These are phyloP conservation scores for Gallinago stenura DNA, from an alignment of 2,797 vertebrate genomes.

Conservation along the genomic window DNA sequence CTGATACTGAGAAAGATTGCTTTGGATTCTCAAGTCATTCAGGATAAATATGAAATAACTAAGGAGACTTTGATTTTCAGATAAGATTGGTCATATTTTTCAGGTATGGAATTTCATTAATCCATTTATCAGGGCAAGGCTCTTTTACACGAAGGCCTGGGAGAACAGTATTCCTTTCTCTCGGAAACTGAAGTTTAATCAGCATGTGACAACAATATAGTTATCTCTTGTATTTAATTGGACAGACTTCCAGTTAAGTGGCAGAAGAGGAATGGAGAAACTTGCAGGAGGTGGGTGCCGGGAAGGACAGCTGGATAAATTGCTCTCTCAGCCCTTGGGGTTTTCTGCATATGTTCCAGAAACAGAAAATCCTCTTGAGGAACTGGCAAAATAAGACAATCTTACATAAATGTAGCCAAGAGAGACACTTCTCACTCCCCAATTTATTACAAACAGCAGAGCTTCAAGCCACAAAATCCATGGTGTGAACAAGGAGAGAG, in stretches of 20 bases:
- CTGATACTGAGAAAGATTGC: not conserved
- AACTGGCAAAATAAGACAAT: not conserved
- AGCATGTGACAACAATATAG: not conserved
- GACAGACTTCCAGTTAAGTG: not conserved
- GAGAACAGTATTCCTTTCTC: not conserved
- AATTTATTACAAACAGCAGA: not conserved
- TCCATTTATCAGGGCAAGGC: not conserved
- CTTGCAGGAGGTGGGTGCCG: not conserved
- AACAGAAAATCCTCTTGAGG: not conserved
- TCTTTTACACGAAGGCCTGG: not conserved
- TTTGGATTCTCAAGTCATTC: not conserved
- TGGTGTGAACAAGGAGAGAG: not conserved
- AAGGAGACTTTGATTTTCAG: not conserved
- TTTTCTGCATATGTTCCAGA: not conserved
- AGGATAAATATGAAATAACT: not conserved
- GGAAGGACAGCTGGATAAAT: not conserved
- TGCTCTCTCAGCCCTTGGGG: not conserved
- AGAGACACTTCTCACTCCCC: not conserved
- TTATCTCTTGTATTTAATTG: not conserved
- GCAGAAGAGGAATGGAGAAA: not conserved
- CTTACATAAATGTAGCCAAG: not conserved
- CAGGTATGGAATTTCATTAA: not conserved
- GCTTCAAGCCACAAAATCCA: not conserved
- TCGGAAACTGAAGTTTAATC: not conserved
- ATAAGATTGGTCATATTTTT: not conserved